phyloP scores from a whole-genome alignment of 2,797 vertebrate species.

The Cryptoblepharus egeriae region DNA sequence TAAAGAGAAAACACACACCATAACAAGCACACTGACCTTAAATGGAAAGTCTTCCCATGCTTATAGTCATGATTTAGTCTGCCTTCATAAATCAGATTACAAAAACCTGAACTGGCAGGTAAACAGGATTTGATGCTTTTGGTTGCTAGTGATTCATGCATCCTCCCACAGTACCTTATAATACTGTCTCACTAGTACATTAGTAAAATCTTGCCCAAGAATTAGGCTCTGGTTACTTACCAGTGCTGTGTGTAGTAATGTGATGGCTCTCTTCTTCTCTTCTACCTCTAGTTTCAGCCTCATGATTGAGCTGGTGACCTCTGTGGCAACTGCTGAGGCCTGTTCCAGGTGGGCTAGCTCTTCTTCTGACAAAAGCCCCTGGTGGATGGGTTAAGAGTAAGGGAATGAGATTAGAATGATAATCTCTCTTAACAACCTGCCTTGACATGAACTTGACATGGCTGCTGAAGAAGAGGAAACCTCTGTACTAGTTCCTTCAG shows the following conservation, averaged over 20 bases:
- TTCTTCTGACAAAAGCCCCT: conserved; percentile 84
- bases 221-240: conserved; percentile 68
- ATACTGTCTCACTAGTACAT: not conserved
- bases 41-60: not conserved
- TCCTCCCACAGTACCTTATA: not conserved
- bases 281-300: conserved; percentile 90
- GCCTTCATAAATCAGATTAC: not conserved
- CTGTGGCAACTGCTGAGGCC: conserved; percentile 82
- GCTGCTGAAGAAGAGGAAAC: not conserved
- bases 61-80: not conserved
- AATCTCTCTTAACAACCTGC: not conserved
- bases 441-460: not conserved
- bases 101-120: not conserved
- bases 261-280: conserved; percentile 88
- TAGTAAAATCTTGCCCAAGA: not conserved
- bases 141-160: not conserved
- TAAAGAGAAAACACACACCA: not conserved
- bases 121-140: no score
- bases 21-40: not conserved
- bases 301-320: conserved; percentile 84
- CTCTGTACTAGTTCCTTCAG: not conserved
- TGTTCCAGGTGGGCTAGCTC: conserved; percentile 83
- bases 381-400: fast-evolving
- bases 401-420: not conserved
- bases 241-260: conserved; percentile 89